Evolutionary conservation across 2,888 invertebrate genomes (phyloP).

Genomic region (Cosmorhoe ocellata): DNA sequence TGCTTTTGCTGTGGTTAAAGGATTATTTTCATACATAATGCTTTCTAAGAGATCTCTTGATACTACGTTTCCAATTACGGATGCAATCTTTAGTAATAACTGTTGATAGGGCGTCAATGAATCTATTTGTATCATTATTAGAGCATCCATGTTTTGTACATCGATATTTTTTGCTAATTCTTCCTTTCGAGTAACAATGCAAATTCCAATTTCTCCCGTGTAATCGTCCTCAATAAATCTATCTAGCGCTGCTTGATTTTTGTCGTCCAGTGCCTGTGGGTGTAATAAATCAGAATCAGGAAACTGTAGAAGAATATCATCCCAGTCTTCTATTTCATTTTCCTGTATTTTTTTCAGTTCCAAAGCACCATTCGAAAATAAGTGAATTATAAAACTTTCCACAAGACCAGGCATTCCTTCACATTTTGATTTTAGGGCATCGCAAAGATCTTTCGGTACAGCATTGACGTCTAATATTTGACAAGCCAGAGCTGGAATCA

Average conservation of each 20-base stretch:
- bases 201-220: constrained; percentile 55
- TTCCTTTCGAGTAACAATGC: constrained; percentile 59
- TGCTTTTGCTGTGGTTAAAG: constrained; percentile 72
- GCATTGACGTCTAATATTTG: constrained; percentile 83
- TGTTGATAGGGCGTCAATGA: constrained; percentile 84
- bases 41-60: constrained; percentile 77
- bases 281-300: constrained; percentile 55
- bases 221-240: constrained; percentile 49
- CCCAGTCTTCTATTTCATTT: constrained; percentile 49
- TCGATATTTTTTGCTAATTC: constrained; percentile 65
- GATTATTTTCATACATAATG: constrained; percentile 78
- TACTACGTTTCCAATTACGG: constrained; percentile 81
- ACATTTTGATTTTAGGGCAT: constrained; percentile 68
- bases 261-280: constrained; percentile 59
- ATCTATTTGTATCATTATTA: constrained; percentile 80
- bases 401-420: constrained; percentile 78
- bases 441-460: constrained; percentile 77
- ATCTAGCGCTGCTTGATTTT: constrained; percentile 57
- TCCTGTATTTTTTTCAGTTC: constrained; percentile 57
- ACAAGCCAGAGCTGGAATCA: constrained; percentile 80
- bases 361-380: constrained; percentile 73
- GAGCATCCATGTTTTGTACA: constrained; percentile 69
- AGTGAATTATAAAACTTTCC: constrained; percentile 75
- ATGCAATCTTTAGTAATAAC: constrained; percentile 82
- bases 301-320: constrained; percentile 61